Evolutionary conservation across 2,888 invertebrate genomes (phyloP).

Genomic region (Lycia hirtaria): DNA sequence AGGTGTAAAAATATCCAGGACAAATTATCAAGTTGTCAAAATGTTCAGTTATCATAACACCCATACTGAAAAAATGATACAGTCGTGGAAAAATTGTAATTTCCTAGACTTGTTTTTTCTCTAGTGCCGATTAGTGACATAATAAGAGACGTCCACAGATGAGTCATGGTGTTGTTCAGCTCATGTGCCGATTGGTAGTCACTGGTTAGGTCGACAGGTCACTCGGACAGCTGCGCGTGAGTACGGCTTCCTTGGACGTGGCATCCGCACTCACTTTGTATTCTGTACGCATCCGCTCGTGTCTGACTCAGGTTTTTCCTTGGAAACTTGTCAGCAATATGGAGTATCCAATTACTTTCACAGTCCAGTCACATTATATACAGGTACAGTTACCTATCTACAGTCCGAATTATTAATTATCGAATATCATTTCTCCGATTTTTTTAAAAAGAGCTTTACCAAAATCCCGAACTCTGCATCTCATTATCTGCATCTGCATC

Average conservation of each 20-base stretch:
- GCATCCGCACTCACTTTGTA: conserved; percentile 9
- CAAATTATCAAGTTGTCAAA: no score
- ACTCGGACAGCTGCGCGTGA: conserved; percentile 30
- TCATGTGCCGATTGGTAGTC: conserved; percentile 16
- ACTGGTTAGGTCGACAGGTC: conserved; percentile 34
- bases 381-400: no score
- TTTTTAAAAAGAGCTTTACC: no score
- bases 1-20: no score
- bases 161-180: conserved; percentile 1
- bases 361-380: no score
- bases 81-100: no score
- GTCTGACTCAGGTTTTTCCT: conserved; percentile 8
- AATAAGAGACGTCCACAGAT: conserved; percentile 9
- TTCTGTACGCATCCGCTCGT: conserved; percentile 11
- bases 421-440: no score
- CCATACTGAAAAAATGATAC: no score
- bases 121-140: not conserved
- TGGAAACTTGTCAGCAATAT: not conserved
- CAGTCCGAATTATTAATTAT: no score
- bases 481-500: no score
- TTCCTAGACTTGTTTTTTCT: not conserved
- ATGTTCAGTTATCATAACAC: no score
- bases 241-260: conserved; percentile 32
- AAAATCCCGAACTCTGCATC: no score
- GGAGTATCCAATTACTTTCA: not conserved